Evolutionary conservation across 2,888 invertebrate genomes (phyloP).

Genomic region (Rhagonycha lutea): DNA sequence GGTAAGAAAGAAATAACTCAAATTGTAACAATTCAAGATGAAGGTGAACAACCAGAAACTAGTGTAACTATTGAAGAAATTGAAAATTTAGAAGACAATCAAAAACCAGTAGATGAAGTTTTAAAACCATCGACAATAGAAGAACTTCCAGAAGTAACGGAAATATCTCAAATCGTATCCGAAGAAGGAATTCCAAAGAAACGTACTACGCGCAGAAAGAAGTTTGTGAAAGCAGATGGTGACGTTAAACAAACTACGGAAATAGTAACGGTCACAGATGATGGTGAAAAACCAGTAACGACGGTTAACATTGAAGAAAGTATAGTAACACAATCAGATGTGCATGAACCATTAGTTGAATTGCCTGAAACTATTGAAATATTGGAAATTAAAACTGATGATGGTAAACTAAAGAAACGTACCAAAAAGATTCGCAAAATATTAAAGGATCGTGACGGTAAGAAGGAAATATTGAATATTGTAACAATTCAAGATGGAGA

Average conservation of each 20-base stretch:
- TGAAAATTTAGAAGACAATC: background rate
- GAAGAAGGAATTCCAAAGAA: conserved; percentile 40
- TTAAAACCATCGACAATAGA: background rate
- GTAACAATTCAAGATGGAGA: conserved; percentile 46
- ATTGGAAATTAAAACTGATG: conserved; percentile 9
- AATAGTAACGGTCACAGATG: conserved; percentile 55
- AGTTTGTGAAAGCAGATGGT: conserved; percentile 51
- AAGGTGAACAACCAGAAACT: conserved; percentile 31
- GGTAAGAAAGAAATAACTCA: conserved; percentile 39
- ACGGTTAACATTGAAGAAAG: conserved; percentile 41
- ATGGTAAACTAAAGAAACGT: conserved; percentile 34
- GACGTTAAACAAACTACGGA: conserved; percentile 55
- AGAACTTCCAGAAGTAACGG: conserved; percentile 47
- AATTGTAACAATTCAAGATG: conserved; percentile 41
- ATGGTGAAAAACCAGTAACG: conserved; percentile 53
- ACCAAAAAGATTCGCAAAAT: conserved; percentile 30
- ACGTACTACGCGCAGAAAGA: conserved; percentile 50
- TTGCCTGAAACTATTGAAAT: background rate
- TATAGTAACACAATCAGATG: conserved; percentile 33
- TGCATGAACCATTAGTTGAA: conserved; percentile 37
- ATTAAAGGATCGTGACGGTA: conserved; percentile 40
- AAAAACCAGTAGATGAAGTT: background rate
- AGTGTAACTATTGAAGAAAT: conserved; percentile 6
- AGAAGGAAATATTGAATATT: conserved; percentile 45
- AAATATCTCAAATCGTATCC: conserved; percentile 39